phyloP scores from a whole-genome alignment of 2,113 vertebrate genomes.

The Panthera tigris region DNA sequence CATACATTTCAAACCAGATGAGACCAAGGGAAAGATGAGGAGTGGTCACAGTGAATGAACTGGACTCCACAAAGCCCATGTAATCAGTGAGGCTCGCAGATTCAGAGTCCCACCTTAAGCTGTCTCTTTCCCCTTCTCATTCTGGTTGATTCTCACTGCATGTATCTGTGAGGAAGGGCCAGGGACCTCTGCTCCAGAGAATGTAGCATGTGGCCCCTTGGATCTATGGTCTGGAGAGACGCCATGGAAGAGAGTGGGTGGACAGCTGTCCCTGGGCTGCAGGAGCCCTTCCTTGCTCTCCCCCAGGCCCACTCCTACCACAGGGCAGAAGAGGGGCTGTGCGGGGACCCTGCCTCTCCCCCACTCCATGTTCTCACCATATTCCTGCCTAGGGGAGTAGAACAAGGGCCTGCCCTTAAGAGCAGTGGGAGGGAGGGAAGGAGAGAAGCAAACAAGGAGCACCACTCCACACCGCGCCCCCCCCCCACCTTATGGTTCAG shows the following conservation, averaged over 20 bases:
- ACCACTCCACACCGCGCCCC: not conserved
- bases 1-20: not conserved
- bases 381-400: not conserved
- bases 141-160: not conserved
- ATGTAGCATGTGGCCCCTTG: not conserved
- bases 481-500: too few relatives aligned
- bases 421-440: not conserved
- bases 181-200: not conserved
- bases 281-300: not conserved
- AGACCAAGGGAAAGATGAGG: not conserved
- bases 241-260: not conserved
- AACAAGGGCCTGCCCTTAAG: not conserved
- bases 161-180: not conserved
- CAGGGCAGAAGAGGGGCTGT: not conserved
- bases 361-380: not conserved
- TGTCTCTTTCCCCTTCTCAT: not conserved
- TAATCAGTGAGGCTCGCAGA: not conserved
- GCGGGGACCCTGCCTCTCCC: not conserved
- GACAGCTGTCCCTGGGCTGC: not conserved
- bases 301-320: not conserved
- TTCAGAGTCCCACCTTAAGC: not conserved
- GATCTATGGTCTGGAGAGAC: not conserved
- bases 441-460: not conserved
- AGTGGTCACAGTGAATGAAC: not conserved
- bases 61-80: not conserved